Conservation (phyloP, 2,797 vertebrate species). For the Nannoperca obscura region DNA sequence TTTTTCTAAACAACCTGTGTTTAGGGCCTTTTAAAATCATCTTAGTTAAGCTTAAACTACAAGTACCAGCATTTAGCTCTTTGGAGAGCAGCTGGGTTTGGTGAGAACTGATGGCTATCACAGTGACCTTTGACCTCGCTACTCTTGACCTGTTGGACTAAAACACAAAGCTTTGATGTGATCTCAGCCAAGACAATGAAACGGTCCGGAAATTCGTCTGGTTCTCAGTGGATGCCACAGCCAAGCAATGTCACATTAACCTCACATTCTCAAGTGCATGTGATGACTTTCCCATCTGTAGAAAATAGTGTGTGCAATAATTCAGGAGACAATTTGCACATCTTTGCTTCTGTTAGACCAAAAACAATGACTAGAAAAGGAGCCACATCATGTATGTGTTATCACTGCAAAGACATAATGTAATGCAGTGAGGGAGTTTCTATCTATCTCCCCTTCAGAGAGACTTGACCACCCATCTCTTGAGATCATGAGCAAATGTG, state of each 20-base stretch:
- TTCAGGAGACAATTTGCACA: slow-evolving; percentile 23
- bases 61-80: slow-evolving; percentile 22
- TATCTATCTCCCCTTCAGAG: slow-evolving; percentile 42
- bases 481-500: slow-evolving; percentile 73
- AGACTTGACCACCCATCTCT: slow-evolving; percentile 64
- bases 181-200: slow-evolving; percentile 23
- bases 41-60: slow-evolving; percentile 37
- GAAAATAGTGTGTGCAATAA: slow-evolving; percentile 10
- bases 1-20: slow-evolving; percentile 36
- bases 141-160: slow-evolving; percentile 15
- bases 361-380: slow-evolving; percentile 46
- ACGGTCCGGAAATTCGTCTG: slow-evolving; percentile 17
- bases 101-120: slow-evolving; percentile 45
- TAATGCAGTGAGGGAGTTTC: slow-evolving; percentile 40
- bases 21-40: slow-evolving; percentile 41
- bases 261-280: slow-evolving; percentile 1
- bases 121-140: slow-evolving; percentile 58
- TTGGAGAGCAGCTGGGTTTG: slow-evolving; percentile 36
- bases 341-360: slow-evolving; percentile 17
- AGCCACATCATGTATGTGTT: slow-evolving; percentile 4
- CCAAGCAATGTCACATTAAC: not conserved
- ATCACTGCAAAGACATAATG: slow-evolving; percentile 27
- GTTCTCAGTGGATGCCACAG: not conserved
- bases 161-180: slow-evolving; percentile 34
- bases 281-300: slow-evolving; percentile 37